Percentiles rank a stretch among this genome's conserved stretches.
Conservation (phyloP, 1,140 invertebrate species). For the Onthophagus taurus region DNA sequence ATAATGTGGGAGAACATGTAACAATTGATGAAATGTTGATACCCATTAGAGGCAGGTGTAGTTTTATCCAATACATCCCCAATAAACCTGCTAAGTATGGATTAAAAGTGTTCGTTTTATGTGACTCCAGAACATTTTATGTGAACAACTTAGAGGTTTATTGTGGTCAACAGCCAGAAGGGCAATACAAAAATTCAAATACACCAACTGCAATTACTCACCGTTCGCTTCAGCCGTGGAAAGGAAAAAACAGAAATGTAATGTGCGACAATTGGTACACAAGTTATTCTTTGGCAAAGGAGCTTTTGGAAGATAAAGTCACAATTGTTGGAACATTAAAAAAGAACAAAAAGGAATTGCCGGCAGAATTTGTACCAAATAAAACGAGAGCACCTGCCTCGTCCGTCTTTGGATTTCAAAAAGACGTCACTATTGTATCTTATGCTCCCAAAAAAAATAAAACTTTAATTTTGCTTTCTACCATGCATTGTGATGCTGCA, state of each 20-base stretch:
- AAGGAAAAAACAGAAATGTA: slow-evolving; percentile 28
- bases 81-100: too few species aligned
- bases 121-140: too few species aligned
- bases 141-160: slow-evolving; percentile 3
- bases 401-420: too few species aligned
- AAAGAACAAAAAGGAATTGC: too few species aligned
- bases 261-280: slow-evolving; percentile 29
- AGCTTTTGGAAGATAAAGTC: slow-evolving; percentile 25
- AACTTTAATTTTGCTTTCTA: slow-evolving; percentile 28
- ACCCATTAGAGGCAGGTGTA: too few species aligned
- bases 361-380: slow-evolving; percentile 27
- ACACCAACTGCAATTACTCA: slow-evolving; percentile 1
- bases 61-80: too few species aligned
- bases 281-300: slow-evolving; percentile 22
- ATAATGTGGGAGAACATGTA: too few species aligned
- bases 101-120: too few species aligned
- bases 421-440: slow-evolving; percentile 22
- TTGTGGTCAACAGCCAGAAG: slow-evolving; percentile 9
- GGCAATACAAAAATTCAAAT: neutral
- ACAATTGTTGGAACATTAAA: slow-evolving; percentile 28
- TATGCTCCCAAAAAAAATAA: slow-evolving; percentile 29
- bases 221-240: too few species aligned
- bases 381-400: slow-evolving; percentile 18
- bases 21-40: too few species aligned
- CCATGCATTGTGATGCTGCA: slow-evolving; percentile 23